Conservation (phyloP, 2,888 invertebrate species). For the Caenorhabditis angaria region DNA sequence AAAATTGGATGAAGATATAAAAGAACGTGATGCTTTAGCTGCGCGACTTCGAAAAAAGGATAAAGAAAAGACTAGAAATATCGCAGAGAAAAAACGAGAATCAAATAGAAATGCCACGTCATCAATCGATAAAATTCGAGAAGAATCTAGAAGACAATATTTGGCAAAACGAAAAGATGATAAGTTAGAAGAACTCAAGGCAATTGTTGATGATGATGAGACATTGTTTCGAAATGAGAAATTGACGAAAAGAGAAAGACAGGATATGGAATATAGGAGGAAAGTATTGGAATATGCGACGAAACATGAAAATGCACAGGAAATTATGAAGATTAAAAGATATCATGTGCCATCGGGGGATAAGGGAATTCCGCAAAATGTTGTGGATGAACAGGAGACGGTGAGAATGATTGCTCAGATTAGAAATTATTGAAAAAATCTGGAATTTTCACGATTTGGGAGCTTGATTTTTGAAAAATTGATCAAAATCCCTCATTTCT, state of each 20-base stretch:
- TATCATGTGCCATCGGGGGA: slow-evolving; percentile 59
- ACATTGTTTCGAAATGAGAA: slow-evolving; percentile 88
- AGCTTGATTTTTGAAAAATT: too few relatives aligned
- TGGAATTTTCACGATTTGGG: neutral
- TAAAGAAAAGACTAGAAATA: slow-evolving; percentile 85
- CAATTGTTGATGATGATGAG: slow-evolving; percentile 93
- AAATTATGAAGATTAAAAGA: slow-evolving; percentile 86
- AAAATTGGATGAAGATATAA: slow-evolving; percentile 33
- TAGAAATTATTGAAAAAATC: neutral
- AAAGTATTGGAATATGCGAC: slow-evolving; percentile 88
- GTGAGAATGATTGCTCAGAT: neutral
- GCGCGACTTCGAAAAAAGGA: slow-evolving; percentile 87
- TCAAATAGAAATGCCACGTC: slow-evolving; percentile 38
- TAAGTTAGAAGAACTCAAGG: slow-evolving; percentile 92
- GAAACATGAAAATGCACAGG: slow-evolving; percentile 92
- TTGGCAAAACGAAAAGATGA: slow-evolving; percentile 94
- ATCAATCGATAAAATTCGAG: slow-evolving; percentile 78
- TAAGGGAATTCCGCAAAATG: neutral
- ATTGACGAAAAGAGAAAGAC: slow-evolving; percentile 86
- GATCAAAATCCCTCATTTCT: too few relatives aligned
- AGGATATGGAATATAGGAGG: slow-evolving; percentile 88
- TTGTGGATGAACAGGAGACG: neutral
- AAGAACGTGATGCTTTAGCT: slow-evolving; percentile 91
- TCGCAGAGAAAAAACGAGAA: slow-evolving; percentile 74
- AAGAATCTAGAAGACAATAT: slow-evolving; percentile 91